Evolutionary conservation across 35 echinoderm and acorn worm species (phyloP), one percentile per base, ranked within the genome.

Genomic region (Anneissia japonica): DNA sequence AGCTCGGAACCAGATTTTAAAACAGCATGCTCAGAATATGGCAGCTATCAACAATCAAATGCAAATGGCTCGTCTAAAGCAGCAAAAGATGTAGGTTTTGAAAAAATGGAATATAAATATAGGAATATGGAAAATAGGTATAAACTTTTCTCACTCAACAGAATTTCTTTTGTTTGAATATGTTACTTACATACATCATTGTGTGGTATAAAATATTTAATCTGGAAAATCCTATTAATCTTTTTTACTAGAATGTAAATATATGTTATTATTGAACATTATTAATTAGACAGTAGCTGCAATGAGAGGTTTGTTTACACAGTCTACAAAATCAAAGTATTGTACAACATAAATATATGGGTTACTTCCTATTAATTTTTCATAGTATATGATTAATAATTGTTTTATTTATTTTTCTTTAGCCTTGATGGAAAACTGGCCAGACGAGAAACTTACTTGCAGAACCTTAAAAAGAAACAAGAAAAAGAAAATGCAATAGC

Each of bases 11-110:
- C 83, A 88, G 46, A 97, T 97, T 39, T 79, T 97, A 51, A 81
- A 91, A 45, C 91, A 97, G 37, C 91, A 97, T 86, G 95, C 93
- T 85, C 81, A 88, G 76, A 93, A 97, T 81, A 84, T 82, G 6
- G 36, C 81, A 40, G 75, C 91, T 23, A 38, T 97, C 3, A 93
- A 93, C 41, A 97, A 97, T 35, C 91, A 93, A 80, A 85, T 97
- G 3, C 91, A 93, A 46, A 76, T 97, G 89, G 78, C 95, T 10
- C 90, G 85, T 72, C 51, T 97, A 33, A 97, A 86, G 79, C 95
- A 97, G 51, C 95, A 97, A 35, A 97, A 97, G 46, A 32, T 97
- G 95, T 97, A 91, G 88, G 95, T 91, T 35, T 23, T 64, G 16
- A 16, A 4, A 45, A 45, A 7, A n/a, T 37, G 0, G 7, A 9